Base-by-base conservation (phyloP, 1,140 invertebrate species). In the Halesus radiatus region DNA sequence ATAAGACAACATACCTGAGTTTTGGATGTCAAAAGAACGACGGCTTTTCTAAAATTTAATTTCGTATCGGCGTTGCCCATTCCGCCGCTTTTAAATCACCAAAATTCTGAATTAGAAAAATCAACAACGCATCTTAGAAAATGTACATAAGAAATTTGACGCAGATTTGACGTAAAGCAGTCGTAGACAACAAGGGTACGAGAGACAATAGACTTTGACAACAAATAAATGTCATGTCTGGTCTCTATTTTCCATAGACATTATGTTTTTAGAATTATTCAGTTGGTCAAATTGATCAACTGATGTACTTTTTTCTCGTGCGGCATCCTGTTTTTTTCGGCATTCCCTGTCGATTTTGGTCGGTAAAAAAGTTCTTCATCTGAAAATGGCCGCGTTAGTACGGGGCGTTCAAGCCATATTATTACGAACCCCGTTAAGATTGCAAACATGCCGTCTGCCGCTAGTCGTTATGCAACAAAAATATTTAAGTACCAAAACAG, bases 51-150 rank as follows among this genome's bases (percentile, higher is more conserved):
- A 91, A 99, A 99, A 90, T 98, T 98, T 74, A 99, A 90, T 91
- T 99, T 99, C 56, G 97, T 98, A 88, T 99, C 98, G 53, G 96
- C 93, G 91, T 99, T 99, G 85, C 98, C 98, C 98, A 99, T 99
- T 58, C 56, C 73, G 70, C 16, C 15, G 50, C 70, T 32, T 74
- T 58, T 26, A 78, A 76, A 60, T 45, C 45, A 52, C 76, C 22
- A 64, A 68, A 66, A 58, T 18, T 22, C 15, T 13, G 23, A 32
- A 18, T 64, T 37, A 50, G 23, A 15, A 29, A 62, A 79, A 62
- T 64, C 78, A 62, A 74, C 60, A 73, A 74, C 66, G 78, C 70
- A 73, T 79, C 58, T 74, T 52, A 29, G 20, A 16, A 78, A 79
- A 74, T 29, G 26, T 29, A 29, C 26, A 29, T 58, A 45, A 37